phyloP scores from a whole-genome alignment of 2,113 vertebrate genomes.

The Clarias macrocephalus region DNA sequence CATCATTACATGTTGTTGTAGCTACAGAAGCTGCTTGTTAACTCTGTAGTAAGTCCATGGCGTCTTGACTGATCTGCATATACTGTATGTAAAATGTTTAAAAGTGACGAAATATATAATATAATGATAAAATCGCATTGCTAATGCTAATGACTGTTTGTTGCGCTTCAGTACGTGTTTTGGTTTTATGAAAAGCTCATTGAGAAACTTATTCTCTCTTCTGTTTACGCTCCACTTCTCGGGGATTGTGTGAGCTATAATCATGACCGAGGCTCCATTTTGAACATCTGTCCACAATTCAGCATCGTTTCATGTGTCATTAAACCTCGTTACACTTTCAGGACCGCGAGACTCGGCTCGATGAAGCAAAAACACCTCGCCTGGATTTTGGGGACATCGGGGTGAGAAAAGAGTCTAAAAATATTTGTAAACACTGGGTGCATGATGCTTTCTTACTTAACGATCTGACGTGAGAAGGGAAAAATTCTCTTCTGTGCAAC shows the following conservation, averaged over 20 bases:
- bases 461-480: background rate
- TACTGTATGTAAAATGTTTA: background rate
- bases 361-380: background rate
- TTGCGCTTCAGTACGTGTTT: background rate
- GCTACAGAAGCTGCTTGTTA: background rate
- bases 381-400: background rate
- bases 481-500: background rate
- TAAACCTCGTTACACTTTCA: conserved; percentile 26
- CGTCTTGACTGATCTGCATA: background rate
- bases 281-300: conserved; percentile 26
- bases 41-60: background rate
- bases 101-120: background rate
- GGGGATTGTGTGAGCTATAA: conserved; percentile 5
- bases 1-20: background rate
- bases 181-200: background rate
- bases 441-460: background rate
- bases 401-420: background rate
- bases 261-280: conserved; percentile 4
- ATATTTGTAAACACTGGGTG: background rate
- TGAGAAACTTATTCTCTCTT: background rate
- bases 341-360: background rate
- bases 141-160: background rate
- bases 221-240: background rate
- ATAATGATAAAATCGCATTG: background rate
- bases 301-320: conserved; percentile 18